A percentile compares a stretch with the other conserved stretches of the same genome.
Evolutionary conservation across 2,888 invertebrate species (phyloP).

Genomic region (Drosophila diplacantha): DNA sequence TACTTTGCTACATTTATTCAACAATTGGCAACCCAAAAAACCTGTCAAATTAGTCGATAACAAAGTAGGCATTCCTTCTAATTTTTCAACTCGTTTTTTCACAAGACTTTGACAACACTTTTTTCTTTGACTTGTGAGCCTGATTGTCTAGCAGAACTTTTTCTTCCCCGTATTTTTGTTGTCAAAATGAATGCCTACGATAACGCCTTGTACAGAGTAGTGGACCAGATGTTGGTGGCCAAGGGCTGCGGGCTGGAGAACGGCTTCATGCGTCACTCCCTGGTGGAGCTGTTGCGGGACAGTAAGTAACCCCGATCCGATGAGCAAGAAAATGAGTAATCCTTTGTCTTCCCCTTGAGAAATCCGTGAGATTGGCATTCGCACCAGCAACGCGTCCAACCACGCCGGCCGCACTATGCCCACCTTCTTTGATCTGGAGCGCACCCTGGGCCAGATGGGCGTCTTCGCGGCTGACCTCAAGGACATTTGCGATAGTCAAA

Average conservation of each 20-base stretch:
- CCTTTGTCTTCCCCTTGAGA: conserved; percentile 9
- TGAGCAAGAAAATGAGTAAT: too few species aligned
- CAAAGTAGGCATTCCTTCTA: too few species aligned
- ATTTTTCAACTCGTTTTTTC: too few species aligned
- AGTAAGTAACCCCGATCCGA: conserved; percentile 33
- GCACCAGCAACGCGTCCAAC: conserved; percentile 7
- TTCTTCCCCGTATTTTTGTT: neutral
- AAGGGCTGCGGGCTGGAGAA: conserved; percentile 10
- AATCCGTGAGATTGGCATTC: conserved; percentile 24
- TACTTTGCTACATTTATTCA: neutral
- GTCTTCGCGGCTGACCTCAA: conserved; percentile 10
- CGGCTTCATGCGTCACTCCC: conserved; percentile 1
- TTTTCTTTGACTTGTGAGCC: neutral
- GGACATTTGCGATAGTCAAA: too few species aligned
- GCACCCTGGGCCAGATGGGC: conserved; percentile 24
- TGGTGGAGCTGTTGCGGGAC: conserved; percentile 13
- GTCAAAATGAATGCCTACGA: conserved; percentile 25
- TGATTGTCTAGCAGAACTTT: neutral
- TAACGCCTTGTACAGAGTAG: neutral
- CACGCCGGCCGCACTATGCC: conserved; percentile 42
- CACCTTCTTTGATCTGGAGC: conserved; percentile 49
- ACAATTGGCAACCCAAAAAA: neutral
- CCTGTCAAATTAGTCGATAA: neutral
- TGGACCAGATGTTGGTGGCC: conserved; percentile 22
- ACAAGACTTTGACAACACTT: neutral